Evolutionary conservation across 2,113 vertebrate genomes (phyloP), one percentile per base, ranked within the genome.

Genomic region (Oncorhynchus mykiss): DNA sequence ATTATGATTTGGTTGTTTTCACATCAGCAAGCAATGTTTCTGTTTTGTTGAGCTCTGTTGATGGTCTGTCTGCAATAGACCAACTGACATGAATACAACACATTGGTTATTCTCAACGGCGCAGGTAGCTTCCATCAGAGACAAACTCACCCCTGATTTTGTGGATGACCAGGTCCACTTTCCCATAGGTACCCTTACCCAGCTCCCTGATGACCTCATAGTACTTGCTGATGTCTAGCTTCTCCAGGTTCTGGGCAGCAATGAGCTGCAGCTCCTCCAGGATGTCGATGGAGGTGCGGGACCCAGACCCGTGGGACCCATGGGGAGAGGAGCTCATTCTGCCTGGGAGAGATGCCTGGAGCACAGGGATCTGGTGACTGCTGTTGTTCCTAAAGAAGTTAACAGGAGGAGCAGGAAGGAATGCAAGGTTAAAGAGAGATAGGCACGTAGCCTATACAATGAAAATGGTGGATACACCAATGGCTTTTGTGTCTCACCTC

Each of bases 171-270:
- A 95, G 88, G 84, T 95, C 93, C 84, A 95, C 94, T 31, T 93
- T 93, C 57, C 94, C 94, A 1, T 95, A 95, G 65, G 94, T 94
- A n/a, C 94, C 94, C 49, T 94, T 94, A 2, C 94, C 94, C 82
- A 95, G 88, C 76, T 94, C 92, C n/a, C 92, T 82, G 60, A 95
- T 90, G 48, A 94, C 90, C 71, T 94, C 93, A 27, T 94, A 95
- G 83, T 95, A 92, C 66, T 93, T 92, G 60, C 87, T 82, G 78
- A 94, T 86, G 78, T 94, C 93, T 80, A 94, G 79, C 67, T 90
- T 93, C 73, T 94, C 93, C 87, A 94, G 89, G 77, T 94, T 94
- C 82, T 94, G 91, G 0, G 93, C 92, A 0, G 94, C 90, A 69
- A 93, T 91, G 77, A 92, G 80, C 90, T 94, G 93, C 29, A 94